Conservation (phyloP, 2,113 vertebrate species). For the Atlantisia rogersi region DNA sequence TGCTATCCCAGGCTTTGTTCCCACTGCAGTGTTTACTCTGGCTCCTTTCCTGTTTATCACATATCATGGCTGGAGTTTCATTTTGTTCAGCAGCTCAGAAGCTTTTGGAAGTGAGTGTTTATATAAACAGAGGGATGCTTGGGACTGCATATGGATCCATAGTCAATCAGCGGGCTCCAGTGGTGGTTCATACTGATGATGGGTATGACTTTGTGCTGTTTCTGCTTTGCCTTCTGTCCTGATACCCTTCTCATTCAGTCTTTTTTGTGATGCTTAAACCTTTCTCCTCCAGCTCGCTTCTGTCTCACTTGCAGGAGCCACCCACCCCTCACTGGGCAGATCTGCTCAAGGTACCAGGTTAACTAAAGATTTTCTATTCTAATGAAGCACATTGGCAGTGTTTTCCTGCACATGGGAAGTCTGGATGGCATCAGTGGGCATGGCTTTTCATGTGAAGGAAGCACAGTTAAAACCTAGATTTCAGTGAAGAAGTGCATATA, state of each 20-base stretch:
- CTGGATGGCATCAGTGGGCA: neutral
- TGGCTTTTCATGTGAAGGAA: neutral
- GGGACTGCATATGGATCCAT: neutral
- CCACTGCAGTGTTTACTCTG: neutral
- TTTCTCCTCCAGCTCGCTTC: neutral
- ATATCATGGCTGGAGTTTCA: conserved; percentile 3
- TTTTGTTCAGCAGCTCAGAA: conserved; percentile 23
- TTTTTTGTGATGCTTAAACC: neutral
- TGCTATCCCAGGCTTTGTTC: conserved; percentile 6
- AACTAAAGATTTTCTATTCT: neutral
- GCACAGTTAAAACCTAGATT: neutral
- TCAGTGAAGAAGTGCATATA: neutral
- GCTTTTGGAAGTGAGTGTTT: conserved; percentile 34
- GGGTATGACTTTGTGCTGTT: neutral
- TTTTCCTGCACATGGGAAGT: neutral
- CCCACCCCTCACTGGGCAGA: neutral
- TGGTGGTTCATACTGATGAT: neutral
- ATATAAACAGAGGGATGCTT: conserved; percentile 34
- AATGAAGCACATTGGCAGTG: neutral
- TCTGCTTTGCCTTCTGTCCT: neutral
- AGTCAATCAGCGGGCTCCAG: neutral
- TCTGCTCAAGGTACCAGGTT: neutral
- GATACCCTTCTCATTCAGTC: neutral
- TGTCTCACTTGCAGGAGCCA: neutral
- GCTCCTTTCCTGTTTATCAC: conserved; percentile 7